Evolutionary conservation across 2,797 vertebrate species (phyloP).

Genomic region (Ispidina picta): DNA sequence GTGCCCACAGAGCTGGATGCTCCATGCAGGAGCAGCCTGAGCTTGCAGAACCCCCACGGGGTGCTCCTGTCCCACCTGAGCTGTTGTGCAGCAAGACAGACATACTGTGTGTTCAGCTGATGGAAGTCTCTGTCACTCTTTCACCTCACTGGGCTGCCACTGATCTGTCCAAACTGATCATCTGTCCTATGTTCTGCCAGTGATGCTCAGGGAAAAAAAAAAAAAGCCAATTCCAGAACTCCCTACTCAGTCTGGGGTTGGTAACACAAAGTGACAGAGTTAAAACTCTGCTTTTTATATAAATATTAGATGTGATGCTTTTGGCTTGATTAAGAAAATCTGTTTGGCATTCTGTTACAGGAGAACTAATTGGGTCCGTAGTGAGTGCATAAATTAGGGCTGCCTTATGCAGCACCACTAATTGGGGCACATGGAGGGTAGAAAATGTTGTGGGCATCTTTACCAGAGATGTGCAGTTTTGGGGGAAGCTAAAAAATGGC

Average conservation of each 20-base stretch:
- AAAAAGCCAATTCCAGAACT: not conserved
- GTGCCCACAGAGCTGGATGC: not conserved
- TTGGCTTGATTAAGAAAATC: conserved; percentile 31
- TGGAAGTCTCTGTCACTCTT: not conserved
- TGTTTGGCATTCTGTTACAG: conserved; percentile 20
- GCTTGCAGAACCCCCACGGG: not conserved
- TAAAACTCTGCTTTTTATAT: not conserved
- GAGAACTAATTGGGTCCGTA: conserved; percentile 14
- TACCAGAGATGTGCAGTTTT: not conserved
- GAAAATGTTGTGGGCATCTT: not conserved
- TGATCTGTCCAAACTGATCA: not conserved
- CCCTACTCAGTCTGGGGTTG: not conserved
- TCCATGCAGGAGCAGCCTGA: not conserved
- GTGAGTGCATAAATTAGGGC: conserved; percentile 35
- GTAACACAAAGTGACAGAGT: conserved; percentile 17
- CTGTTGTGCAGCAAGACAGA: not conserved
- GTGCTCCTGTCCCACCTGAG: not conserved
- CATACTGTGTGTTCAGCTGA: not conserved
- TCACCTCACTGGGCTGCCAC: not conserved
- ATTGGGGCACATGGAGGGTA: not conserved
- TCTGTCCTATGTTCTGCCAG: not conserved
- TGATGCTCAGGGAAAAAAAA: not conserved
- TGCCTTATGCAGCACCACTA: conserved; percentile 26
- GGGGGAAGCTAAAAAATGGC: not conserved
- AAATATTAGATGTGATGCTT: conserved; percentile 8